Percentiles rank a stretch among this genome's conserved stretches.
Evolutionary conservation across 2,113 vertebrate species (phyloP).

Genomic region (Hyla sarda): DNA sequence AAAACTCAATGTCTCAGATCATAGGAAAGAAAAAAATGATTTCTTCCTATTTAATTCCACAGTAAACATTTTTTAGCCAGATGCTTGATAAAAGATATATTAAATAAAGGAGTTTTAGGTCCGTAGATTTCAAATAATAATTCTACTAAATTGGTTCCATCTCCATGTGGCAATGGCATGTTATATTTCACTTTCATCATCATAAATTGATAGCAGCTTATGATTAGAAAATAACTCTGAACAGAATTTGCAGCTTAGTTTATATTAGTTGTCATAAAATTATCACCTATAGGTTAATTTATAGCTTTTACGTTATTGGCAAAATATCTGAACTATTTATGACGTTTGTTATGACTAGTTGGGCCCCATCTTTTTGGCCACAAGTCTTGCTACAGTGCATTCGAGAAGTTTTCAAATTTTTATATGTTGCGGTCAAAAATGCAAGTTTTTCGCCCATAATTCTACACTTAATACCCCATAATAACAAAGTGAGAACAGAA

Average conservation of each 20-base stretch:
- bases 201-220: background rate
- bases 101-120: background rate
- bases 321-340: background rate
- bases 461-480: too few species aligned
- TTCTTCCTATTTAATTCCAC: constrained; percentile 24
- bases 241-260: background rate
- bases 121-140: background rate
- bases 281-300: background rate
- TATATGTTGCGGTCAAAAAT: too few species aligned
- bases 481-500: too few species aligned
- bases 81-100: constrained; percentile 1
- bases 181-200: constrained; percentile 3
- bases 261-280: background rate
- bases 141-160: constrained; percentile 31
- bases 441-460: too few species aligned
- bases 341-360: background rate
- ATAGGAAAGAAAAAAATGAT: constrained; percentile 7
- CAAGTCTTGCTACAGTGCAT: too few species aligned
- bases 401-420: too few species aligned
- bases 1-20: background rate
- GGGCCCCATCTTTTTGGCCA: too few species aligned
- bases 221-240: background rate
- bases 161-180: background rate
- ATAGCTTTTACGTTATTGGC: background rate
- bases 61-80: constrained; percentile 32